Percentiles rank a stretch among this genome's conserved stretches.
These are phyloP conservation scores for Hoplostethus mediterraneus DNA, from an alignment of 2,797 vertebrate species.

Conservation along the genomic window DNA sequence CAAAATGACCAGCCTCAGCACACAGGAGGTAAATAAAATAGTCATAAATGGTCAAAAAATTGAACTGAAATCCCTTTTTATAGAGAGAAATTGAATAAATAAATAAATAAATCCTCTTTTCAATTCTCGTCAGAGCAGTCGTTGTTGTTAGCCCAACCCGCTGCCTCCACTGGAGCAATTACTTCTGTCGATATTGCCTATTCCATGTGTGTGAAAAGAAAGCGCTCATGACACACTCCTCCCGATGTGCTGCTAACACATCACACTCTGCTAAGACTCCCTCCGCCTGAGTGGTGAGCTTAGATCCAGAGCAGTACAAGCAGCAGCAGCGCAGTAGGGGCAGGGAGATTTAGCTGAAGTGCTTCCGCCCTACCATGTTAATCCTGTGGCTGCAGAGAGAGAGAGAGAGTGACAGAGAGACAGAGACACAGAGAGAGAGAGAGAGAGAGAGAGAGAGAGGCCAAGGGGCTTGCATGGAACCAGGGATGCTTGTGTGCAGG, in stretches of 20 bases:
- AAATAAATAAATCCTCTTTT: neutral
- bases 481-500: conserved; percentile 46
- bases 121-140: neutral
- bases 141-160: conserved; percentile 20
- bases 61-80: neutral
- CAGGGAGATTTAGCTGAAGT: conserved; percentile 71
- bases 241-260: conserved; percentile 63
- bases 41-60: neutral
- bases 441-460: conserved; percentile 18
- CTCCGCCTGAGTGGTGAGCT: conserved; percentile 61
- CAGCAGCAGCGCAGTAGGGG: conserved; percentile 69
- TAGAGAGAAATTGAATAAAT: neutral
- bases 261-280: conserved; percentile 58
- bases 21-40: too few relatives aligned
- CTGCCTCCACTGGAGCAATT: conserved; percentile 36
- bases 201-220: conserved; percentile 27
- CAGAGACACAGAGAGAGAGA: conserved; percentile 34
- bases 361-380: conserved; percentile 71
- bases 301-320: conserved; percentile 65
- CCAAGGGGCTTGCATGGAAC: conserved; percentile 52
- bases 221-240: conserved; percentile 55
- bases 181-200: conserved; percentile 43
- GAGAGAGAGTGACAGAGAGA: conserved; percentile 16
- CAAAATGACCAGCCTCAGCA: too few relatives aligned
- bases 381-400: conserved; percentile 67